phyloP scores from a whole-genome alignment of 2,888 invertebrate species.

The Eubasilissa splendida region DNA sequence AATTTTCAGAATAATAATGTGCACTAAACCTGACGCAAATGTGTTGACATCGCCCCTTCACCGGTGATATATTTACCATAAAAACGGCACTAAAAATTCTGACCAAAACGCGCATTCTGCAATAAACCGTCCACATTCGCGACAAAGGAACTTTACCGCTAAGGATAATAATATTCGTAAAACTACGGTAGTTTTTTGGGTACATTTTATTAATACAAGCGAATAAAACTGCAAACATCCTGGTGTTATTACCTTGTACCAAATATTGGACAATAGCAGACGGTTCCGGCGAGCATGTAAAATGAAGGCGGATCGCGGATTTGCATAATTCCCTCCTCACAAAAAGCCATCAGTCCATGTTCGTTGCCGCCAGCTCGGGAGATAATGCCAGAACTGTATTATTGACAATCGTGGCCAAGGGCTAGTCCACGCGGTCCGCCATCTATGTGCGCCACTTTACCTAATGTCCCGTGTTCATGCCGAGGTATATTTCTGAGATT shows the following conservation, averaged over 20 bases:
- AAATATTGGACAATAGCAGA: conserved; percentile 42
- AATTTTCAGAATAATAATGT: conserved; percentile 21
- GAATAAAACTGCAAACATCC: conserved; percentile 28
- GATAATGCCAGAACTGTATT: conserved; percentile 5
- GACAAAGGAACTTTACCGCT: conserved; percentile 21
- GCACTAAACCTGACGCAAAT: conserved; percentile 6
- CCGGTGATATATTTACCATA: conserved; percentile 27
- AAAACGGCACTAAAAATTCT: conserved; percentile 33
- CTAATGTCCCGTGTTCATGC: not conserved
- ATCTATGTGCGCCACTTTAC: conserved; percentile 1
- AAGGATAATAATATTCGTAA: conserved; percentile 17
- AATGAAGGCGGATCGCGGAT: conserved; percentile 14
- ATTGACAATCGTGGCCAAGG: conserved; percentile 22
- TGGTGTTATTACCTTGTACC: conserved; percentile 41
- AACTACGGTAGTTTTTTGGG: conserved; percentile 13
- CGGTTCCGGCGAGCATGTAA: conserved; percentile 32
- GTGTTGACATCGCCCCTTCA: conserved; percentile 1
- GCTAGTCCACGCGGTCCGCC: not conserved
- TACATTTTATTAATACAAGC: conserved; percentile 18
- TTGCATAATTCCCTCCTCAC: conserved; percentile 41
- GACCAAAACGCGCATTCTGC: conserved; percentile 25
- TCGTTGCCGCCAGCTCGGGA: conserved; percentile 27
- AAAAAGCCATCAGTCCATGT: conserved; percentile 34
- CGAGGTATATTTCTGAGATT: too few relatives aligned
- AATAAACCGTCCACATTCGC: conserved; percentile 25